Percentiles rank a stretch among this genome's conserved stretches.
Conservation (phyloP, 2,888 invertebrate species). For the Pharmacophagus antenor region DNA sequence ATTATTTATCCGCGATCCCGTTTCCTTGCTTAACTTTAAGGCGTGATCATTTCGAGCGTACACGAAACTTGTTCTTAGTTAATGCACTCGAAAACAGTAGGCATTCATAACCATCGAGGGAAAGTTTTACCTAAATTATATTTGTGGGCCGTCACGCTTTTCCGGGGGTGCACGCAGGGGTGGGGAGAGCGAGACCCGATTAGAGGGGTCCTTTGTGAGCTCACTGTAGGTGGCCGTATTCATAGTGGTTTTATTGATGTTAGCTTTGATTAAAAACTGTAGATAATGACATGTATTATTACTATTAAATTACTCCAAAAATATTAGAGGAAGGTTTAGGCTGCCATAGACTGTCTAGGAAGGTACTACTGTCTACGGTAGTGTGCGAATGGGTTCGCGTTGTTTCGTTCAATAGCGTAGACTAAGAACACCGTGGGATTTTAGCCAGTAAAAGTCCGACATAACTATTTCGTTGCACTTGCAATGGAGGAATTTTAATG, state of each 20-base stretch:
- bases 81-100: slow-evolving; percentile 66
- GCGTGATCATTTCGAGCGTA: slow-evolving; percentile 23
- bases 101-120: slow-evolving; percentile 65
- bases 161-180: slow-evolving; percentile 51
- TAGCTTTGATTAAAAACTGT: slow-evolving; percentile 20
- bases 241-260: slow-evolving; percentile 46
- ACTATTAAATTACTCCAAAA: too few species aligned
- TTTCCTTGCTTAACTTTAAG: slow-evolving; percentile 17
- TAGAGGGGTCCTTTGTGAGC: slow-evolving; percentile 72
- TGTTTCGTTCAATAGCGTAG: too few species aligned
- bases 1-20: slow-evolving; percentile 12
- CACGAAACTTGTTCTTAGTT: slow-evolving; percentile 44
- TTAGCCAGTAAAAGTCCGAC: too few species aligned
- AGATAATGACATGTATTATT: neutral
- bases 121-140: slow-evolving; percentile 80
- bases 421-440: too few species aligned
- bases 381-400: too few species aligned
- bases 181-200: slow-evolving; percentile 61
- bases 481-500: too few species aligned
- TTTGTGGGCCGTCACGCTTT: slow-evolving; percentile 82
- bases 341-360: too few species aligned
- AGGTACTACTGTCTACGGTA: too few species aligned
- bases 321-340: too few species aligned
- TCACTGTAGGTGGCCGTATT: slow-evolving; percentile 65
- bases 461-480: too few species aligned